phyloP scores from a whole-genome alignment of 2,113 vertebrate species.

The Ciconia maguari region DNA sequence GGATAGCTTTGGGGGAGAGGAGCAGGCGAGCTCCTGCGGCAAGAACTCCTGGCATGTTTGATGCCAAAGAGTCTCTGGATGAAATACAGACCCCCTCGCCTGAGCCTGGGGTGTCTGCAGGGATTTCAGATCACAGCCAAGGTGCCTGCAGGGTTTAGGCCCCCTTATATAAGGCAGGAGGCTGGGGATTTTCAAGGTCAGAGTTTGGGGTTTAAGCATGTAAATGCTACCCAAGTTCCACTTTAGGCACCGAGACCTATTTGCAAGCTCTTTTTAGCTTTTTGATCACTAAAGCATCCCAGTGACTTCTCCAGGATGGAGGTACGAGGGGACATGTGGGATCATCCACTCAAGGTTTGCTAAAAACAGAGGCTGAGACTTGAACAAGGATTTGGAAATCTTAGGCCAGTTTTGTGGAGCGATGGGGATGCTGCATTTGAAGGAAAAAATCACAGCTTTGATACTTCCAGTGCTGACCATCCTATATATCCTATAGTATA shows the following conservation, averaged over 20 bases:
- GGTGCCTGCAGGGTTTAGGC: not conserved
- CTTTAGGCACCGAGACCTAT: not conserved
- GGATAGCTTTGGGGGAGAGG: not conserved
- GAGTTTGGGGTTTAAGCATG: not conserved
- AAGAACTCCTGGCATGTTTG: not conserved
- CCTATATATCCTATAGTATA: not conserved
- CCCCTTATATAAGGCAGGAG: not conserved
- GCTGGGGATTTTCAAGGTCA: not conserved
- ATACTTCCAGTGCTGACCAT: not conserved
- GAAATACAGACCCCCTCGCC: not conserved
- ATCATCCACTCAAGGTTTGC: not conserved
- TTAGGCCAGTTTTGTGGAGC: not conserved
- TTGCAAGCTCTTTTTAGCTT: not conserved
- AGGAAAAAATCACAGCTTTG: not conserved
- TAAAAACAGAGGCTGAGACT: not conserved
- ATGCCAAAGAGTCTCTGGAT: not conserved
- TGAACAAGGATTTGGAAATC: not conserved
- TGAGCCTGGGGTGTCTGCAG: accelerated
- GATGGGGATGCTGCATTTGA: not conserved
- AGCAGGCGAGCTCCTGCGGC: not conserved
- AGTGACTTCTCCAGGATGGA: not conserved
- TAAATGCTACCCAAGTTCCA: not conserved
- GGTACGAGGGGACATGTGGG: accelerated
- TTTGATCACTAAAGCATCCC: not conserved
- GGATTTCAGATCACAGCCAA: not conserved